Conservation (phyloP, 23 tunicate genomes). For the Pegea sp. region DNA sequence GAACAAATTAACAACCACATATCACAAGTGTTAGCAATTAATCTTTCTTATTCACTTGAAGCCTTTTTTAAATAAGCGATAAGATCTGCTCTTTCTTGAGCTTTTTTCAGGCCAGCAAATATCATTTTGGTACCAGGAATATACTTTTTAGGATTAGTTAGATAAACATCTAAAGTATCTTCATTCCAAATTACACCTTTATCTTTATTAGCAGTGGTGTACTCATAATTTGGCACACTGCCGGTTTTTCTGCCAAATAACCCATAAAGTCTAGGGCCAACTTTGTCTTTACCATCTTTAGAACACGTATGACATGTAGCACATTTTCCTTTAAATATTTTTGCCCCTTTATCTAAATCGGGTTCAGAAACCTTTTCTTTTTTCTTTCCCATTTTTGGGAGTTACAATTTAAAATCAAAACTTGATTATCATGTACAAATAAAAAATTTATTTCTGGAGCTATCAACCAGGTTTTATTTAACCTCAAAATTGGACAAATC, state of each 20-base stretch:
- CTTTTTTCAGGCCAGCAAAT: conserved; percentile 95
- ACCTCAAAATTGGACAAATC: too few relatives aligned
- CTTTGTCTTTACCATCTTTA: conserved; percentile 59
- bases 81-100: conserved; percentile 60
- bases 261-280: conserved; percentile 87
- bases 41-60: too few relatives aligned
- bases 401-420: too few relatives aligned
- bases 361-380: too few relatives aligned
- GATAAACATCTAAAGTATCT: conserved; percentile 71
- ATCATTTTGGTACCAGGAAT: conserved; percentile 99
- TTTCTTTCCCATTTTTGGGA: too few relatives aligned
- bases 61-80: conserved; percentile 69
- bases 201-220: conserved; percentile 66
- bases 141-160: conserved; percentile 89
- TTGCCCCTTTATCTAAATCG: too few relatives aligned
- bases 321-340: conserved; percentile 73
- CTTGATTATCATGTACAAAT: too few relatives aligned
- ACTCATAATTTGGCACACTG: conserved; percentile 35
- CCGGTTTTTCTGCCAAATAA: conserved; percentile 91
- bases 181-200: conserved; percentile 82
- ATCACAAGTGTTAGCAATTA: too few relatives aligned
- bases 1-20: too few relatives aligned
- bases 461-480: too few relatives aligned
- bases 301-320: conserved; percentile 73
- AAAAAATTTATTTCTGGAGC: too few relatives aligned